Conservation (phyloP, 1,140 invertebrate species). For the Dicyema japonicum region DNA sequence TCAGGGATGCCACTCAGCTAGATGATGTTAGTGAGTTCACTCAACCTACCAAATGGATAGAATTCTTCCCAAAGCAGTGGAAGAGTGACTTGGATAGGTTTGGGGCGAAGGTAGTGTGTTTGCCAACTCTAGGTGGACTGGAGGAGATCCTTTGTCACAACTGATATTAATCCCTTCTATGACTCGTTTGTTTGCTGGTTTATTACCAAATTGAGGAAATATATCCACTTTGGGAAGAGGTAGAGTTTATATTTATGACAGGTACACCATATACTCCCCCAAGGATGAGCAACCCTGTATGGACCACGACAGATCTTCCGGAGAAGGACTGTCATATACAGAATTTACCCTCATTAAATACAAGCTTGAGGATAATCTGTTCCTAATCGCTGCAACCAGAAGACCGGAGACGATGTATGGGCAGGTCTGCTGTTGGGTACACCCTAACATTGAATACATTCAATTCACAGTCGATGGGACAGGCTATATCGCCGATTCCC, state of each 20-base stretch:
- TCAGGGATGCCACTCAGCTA: slow-evolving; percentile 52
- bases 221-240: no score
- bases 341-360: slow-evolving; percentile 92
- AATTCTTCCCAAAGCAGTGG: slow-evolving; percentile 62
- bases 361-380: slow-evolving; percentile 35
- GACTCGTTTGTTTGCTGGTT: slow-evolving; percentile 82
- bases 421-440: slow-evolving; percentile 91
- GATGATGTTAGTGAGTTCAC: slow-evolving; percentile 60
- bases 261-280: slow-evolving; percentile 81
- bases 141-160: slow-evolving; percentile 79
- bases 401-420: slow-evolving; percentile 98
- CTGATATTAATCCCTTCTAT: slow-evolving; percentile 79
- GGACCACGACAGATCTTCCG: slow-evolving; percentile 78
- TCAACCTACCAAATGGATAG: slow-evolving; percentile 47
- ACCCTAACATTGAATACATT: slow-evolving; percentile 67
- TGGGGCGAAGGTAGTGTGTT: slow-evolving; percentile 58
- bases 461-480: slow-evolving; percentile 28
- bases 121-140: no score
- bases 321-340: slow-evolving; percentile 81
- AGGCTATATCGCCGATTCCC: not conserved
- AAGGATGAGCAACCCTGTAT: slow-evolving; percentile 89
- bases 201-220: no score
- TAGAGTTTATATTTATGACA: no score
- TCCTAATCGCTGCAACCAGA: slow-evolving; percentile 71
- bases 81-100: slow-evolving; percentile 49